Percentiles rank a stretch among this genome's conserved stretches.
Conservation (phyloP, 2,888 invertebrate genomes). For the Stenoptilia bipunctidactyla region DNA sequence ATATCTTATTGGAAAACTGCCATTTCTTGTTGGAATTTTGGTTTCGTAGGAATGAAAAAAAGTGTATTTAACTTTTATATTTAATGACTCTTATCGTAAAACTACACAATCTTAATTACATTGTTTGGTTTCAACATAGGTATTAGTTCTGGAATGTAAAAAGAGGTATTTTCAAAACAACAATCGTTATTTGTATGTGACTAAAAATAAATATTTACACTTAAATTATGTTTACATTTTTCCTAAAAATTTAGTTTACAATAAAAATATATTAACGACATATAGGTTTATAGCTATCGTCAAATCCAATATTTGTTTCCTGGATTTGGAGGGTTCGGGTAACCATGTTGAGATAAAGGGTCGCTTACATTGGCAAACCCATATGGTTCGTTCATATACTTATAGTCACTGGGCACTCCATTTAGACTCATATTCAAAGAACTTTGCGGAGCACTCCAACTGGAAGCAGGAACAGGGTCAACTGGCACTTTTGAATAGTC, state of each 20-base stretch:
- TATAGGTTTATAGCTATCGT: slow-evolving; percentile 23
- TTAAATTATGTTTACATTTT: background rate
- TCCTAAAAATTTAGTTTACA: slow-evolving; percentile 3
- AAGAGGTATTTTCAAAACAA: slow-evolving; percentile 54
- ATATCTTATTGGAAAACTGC: too few species aligned
- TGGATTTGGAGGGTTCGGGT: slow-evolving; percentile 52
- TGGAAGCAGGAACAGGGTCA: slow-evolving; percentile 66
- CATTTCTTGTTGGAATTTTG: too few species aligned
- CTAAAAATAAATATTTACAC: background rate
- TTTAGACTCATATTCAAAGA: slow-evolving; percentile 61
- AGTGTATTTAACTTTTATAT: slow-evolving; percentile 2
- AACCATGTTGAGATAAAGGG: slow-evolving; percentile 54
- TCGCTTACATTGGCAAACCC: slow-evolving; percentile 57
- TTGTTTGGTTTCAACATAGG: slow-evolving; percentile 57
- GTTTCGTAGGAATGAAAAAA: background rate
- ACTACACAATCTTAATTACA: slow-evolving; percentile 49
- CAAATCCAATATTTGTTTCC: slow-evolving; percentile 67
- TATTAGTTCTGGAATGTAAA: slow-evolving; percentile 52
- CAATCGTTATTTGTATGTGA: background rate
- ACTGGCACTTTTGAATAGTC: slow-evolving; percentile 59
- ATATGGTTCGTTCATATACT: slow-evolving; percentile 65
- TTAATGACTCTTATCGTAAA: slow-evolving; percentile 50
- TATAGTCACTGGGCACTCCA: slow-evolving; percentile 59
- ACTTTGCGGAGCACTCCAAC: slow-evolving; percentile 65
- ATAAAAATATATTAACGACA: slow-evolving; percentile 16